Evolutionary conservation across 1,140 invertebrate species (phyloP).

Genomic region (Drosophila rufa): DNA sequence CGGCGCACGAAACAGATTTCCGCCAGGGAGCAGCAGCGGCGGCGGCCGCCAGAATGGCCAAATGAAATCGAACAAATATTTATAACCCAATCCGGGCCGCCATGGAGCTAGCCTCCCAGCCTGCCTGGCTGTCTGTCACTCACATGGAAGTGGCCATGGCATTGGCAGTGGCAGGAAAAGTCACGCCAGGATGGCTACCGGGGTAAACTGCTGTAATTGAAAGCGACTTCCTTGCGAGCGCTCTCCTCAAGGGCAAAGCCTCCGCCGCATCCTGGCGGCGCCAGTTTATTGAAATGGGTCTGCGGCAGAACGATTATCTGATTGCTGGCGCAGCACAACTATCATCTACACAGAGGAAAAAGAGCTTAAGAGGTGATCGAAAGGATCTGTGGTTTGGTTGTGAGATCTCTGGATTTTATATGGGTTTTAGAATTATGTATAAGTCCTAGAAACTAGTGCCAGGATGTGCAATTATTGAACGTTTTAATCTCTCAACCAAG

Average conservation of each 20-base stretch:
- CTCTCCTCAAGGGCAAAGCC: slow-evolving; percentile 60
- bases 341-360: slow-evolving; percentile 5
- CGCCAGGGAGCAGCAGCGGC: slow-evolving; percentile 14
- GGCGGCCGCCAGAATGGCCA: slow-evolving; percentile 16
- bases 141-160: slow-evolving; percentile 42
- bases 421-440: too few relatives aligned
- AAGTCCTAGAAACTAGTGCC: too few relatives aligned
- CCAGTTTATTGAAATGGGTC: slow-evolving; percentile 69
- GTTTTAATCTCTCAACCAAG: too few relatives aligned
- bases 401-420: too few relatives aligned
- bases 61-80: slow-evolving; percentile 79
- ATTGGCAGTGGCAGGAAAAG: slow-evolving; percentile 63
- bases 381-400: not conserved
- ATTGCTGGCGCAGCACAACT: slow-evolving; percentile 54
- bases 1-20: slow-evolving; percentile 62
- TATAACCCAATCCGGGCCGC: slow-evolving; percentile 58
- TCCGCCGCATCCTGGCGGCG: slow-evolving; percentile 51
- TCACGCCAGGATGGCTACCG: slow-evolving; percentile 63
- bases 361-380: not conserved
- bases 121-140: slow-evolving; percentile 44
- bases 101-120: not conserved
- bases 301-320: slow-evolving; percentile 59
- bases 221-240: slow-evolving; percentile 69
- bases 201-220: slow-evolving; percentile 68
- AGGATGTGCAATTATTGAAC: too few relatives aligned